phyloP scores from a whole-genome alignment of 92 coral and sea anemone genomes.

The Phenganax marumi region DNA sequence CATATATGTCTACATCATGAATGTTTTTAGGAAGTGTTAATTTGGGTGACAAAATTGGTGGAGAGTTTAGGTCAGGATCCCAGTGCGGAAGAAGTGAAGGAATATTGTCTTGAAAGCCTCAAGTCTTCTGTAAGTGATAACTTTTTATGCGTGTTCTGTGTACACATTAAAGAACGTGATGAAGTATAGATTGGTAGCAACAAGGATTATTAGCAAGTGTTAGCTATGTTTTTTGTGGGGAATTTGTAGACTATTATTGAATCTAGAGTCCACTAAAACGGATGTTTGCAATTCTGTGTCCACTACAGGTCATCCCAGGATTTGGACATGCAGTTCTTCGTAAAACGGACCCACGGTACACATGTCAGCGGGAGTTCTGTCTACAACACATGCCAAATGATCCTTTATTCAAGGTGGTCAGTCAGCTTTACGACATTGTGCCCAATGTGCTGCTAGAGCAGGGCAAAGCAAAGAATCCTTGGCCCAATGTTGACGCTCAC shows the following conservation, averaged over 20 bases:
- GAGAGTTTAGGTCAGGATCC: constrained; percentile 78
- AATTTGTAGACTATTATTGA: not conserved
- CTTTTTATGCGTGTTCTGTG: not conserved
- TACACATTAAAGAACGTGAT: not conserved
- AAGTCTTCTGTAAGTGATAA: constrained; percentile 69
- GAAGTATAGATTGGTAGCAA: not conserved
- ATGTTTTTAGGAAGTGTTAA: constrained; percentile 75
- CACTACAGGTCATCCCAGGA: constrained; percentile 85
- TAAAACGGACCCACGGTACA: constrained; percentile 89
- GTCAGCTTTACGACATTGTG: constrained; percentile 78
- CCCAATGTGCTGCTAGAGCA: constrained; percentile 88
- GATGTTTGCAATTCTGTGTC: constrained; percentile 32
- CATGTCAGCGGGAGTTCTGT: constrained; percentile 90
- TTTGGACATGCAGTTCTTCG: constrained; percentile 98
- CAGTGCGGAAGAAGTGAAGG: constrained; percentile 71
- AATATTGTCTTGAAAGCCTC: constrained; percentile 72
- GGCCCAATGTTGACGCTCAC: constrained; percentile 99
- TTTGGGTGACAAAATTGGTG: constrained; percentile 85
- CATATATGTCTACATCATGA: not conserved
- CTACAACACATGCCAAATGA: constrained; percentile 86
- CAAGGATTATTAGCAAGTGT: not conserved
- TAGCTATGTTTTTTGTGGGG: not conserved
- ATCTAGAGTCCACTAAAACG: not conserved
- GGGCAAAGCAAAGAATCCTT: constrained; percentile 99
- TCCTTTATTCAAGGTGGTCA: constrained; percentile 80